Base-by-base conservation (phyloP, 2,113 vertebrate species). In the Amblyornis subalaris region DNA sequence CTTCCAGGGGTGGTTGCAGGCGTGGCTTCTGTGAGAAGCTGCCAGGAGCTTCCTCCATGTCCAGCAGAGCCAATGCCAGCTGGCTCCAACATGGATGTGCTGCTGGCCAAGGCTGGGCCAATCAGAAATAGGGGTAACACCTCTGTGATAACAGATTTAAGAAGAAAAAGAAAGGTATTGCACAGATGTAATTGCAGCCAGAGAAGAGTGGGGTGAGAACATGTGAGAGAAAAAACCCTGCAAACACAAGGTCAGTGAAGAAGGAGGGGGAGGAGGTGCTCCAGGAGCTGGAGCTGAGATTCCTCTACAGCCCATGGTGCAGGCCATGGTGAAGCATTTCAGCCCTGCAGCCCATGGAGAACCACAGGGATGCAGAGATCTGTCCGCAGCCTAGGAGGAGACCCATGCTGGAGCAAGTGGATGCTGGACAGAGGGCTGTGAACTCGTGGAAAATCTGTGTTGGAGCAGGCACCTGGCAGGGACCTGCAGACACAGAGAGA, bases 401-500 rank as follows among this genome's bases (percentile, higher is more conserved):
- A 58, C 7, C 31, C 9, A 4, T 2, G 11, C 36, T 31, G 21
- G 51, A 35, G 17, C 14, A 58, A 25, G 31, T 36, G 53, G 36
- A 33, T 58, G 11, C 25, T 29, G 31, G 50, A 31, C 11, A 75
- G 21, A 50, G 12, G 4, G 33, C 36, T 58, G 31, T 58, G 36
- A 17, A 31, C 10, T 10, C 31, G 25, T 58, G 61, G 31, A 50
- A 67, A 50, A 50, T 10, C 14, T 0, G 0, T 31, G 8, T 21
- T 14, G 58, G 53, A 66, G 14, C 31, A 50, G 31, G 13, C 16
- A 58, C 44, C 53, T 66, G 35, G 21, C 36, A 50, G 33, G 0
- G 7, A 18, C 44, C 22, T 58, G 44, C 20, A 50, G 31, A 42
- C 31, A 21, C 0, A 0, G 31, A 21, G 21, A 50, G 25, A 24